Conservation (phyloP, 2,113 vertebrate species). For the Piprites chloris region DNA sequence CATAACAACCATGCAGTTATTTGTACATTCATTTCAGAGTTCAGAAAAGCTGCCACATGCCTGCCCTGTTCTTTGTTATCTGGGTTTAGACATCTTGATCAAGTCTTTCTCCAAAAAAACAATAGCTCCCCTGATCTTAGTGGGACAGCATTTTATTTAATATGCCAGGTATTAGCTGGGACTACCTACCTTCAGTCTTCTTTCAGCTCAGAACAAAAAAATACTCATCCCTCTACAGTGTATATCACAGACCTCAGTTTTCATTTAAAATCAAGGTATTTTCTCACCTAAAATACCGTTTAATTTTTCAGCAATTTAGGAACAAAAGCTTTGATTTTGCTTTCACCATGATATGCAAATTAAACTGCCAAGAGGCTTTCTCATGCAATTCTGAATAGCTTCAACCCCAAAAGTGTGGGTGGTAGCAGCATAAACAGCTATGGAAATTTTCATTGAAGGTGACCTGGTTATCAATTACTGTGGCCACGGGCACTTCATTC, state of each 20-base stretch:
- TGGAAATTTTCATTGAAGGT: background rate
- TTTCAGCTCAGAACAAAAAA: background rate
- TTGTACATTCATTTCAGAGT: background rate
- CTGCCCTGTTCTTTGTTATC: background rate
- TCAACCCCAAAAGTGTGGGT: background rate
- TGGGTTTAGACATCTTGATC: background rate
- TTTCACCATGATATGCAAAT: background rate
- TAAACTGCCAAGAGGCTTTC: background rate
- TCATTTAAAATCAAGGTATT: background rate
- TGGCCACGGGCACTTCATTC: background rate
- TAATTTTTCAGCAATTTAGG: background rate
- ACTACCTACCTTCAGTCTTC: background rate
- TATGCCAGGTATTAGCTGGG: background rate
- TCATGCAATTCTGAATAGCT: background rate
- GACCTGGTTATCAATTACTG: background rate
- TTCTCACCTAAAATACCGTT: background rate
- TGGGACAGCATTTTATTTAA: background rate
- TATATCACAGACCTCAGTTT: background rate
- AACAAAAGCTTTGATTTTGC: slow-evolving; percentile 1
- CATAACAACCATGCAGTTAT: background rate
- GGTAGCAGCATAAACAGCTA: background rate
- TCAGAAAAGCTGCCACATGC: background rate
- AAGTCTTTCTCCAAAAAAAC: background rate
- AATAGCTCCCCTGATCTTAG: background rate
- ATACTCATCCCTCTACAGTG: background rate